phyloP scores from a whole-genome alignment of 2,888 invertebrate genomes.

The Dermolepida albohirtum region DNA sequence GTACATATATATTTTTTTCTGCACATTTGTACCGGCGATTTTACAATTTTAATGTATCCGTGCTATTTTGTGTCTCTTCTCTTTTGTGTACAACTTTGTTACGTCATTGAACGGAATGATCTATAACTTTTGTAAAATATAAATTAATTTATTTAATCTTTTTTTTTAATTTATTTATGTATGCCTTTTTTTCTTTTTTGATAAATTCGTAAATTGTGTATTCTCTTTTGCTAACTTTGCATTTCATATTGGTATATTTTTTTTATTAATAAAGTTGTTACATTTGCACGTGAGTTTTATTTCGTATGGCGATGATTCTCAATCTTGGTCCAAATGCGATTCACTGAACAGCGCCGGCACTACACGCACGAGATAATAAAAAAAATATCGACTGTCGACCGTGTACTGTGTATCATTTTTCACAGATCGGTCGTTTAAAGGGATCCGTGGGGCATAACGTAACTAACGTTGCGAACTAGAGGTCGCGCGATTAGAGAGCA shows the following conservation, averaged over 20 bases:
- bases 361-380: too few species aligned
- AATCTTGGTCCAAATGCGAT: too few species aligned
- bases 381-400: too few species aligned
- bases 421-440: too few species aligned
- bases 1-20: conserved; percentile 6
- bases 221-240: conserved; percentile 52
- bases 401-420: too few species aligned
- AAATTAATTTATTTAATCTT: conserved; percentile 48
- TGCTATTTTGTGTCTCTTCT: conserved; percentile 18
- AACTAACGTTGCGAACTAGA: too few species aligned
- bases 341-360: too few species aligned
- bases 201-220: conserved; percentile 27
- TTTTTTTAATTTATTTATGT: conserved; percentile 47
- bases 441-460: too few species aligned
- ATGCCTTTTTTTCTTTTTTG: conserved; percentile 28
- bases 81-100: conserved; percentile 16
- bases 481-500: too few species aligned
- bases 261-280: conserved; percentile 62
- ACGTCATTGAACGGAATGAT: conserved; percentile 32
- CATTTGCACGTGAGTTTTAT: conserved; percentile 55
- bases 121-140: conserved; percentile 30
- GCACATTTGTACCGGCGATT: conserved; percentile 22
- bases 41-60: background rate
- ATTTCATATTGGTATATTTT: conserved; percentile 56
- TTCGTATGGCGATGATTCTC: too few species aligned